These are phyloP conservation scores for Tromatobia lineatoria DNA, from an alignment of 2,888 invertebrate species.

Conservation along the genomic window DNA sequence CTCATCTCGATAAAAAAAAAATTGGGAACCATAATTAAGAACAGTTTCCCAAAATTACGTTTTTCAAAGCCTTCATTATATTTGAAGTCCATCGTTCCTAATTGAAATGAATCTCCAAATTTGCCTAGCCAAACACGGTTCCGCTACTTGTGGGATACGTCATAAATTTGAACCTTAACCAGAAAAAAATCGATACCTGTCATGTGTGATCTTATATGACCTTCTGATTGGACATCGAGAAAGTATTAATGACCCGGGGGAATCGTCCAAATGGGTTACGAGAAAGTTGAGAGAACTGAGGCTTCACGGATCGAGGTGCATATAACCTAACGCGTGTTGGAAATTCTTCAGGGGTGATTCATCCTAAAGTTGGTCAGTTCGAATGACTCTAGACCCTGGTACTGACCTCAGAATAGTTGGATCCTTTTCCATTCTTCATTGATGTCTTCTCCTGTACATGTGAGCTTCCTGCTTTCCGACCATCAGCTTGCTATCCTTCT, in stretches of 20 bases:
- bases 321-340: conserved; percentile 45
- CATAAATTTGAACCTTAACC: conserved; percentile 4
- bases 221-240: conserved; percentile 34
- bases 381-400: conserved; percentile 58
- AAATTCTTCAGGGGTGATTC: conserved; percentile 64
- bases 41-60: too few species aligned
- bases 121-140: too few species aligned
- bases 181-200: conserved; percentile 4
- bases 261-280: conserved; percentile 41
- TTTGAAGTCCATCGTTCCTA: too few species aligned
- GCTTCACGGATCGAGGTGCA: background rate
- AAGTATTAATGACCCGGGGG: conserved; percentile 58
- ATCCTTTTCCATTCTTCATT: conserved; percentile 9
- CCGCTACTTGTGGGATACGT: too few species aligned
- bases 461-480: conserved; percentile 10
- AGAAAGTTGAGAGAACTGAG: background rate
- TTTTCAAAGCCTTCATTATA: too few species aligned
- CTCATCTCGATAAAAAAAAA: too few species aligned
- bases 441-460: conserved; percentile 4
- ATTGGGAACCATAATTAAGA: too few species aligned
- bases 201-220: background rate
- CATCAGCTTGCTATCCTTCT: conserved; percentile 17
- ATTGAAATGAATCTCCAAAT: too few species aligned
- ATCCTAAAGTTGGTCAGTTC: conserved; percentile 64
- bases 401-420: conserved; percentile 66